Evolutionary conservation across 2,797 vertebrate genomes (phyloP), one percentile per base, ranked within the genome.

Genomic region (Distichodus sexfasciatus): DNA sequence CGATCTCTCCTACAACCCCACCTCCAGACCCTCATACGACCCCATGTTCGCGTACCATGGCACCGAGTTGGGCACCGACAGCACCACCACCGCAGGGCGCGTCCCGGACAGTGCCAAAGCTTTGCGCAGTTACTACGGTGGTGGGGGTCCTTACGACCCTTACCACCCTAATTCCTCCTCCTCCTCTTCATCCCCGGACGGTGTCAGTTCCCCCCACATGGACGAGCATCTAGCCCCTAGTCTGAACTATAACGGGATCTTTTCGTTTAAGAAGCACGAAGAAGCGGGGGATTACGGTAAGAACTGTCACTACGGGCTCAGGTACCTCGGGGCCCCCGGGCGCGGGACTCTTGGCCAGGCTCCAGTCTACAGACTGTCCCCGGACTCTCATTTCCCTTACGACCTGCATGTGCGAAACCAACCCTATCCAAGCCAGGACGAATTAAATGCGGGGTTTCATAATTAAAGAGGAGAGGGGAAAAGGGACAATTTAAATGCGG

Each of bases 191-290:
- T n/a, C n/a, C n/a, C 95, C 96, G 0, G 97, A 98, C 88, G 89
- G 90, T n/a, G n/a, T n/a, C 26, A 88, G 91, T 78, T 96, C 95
- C 78, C 95, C 95, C 70, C 95, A 94, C 83, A 95, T 97, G 77
- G 96, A 97, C 84, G 88, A 94, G 84, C 95, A 94, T 87, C 88
- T 96, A 87, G 97, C 95, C 83, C 96, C 96, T 46, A 92, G 94
- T 72, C 94, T 97, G 92, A 99, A 96, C 93, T 98, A 98, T 86
- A 98, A 97, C 89, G 96, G 96, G 87, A 97, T 98, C 88, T 99
- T 98, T 91, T 98, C 96, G 86, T 93, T 98, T 75, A 91, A 91
- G 68, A 96, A 97, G 89, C 95, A 98, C 87, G 95, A 99, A 81
- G 94, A 94, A 74, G 90, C 93, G 85, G 90, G 92, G 83, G 96